Evolutionary conservation across 2,888 invertebrate genomes (phyloP), one percentile per base, ranked within the genome.

Genomic region (Acanthosepion esculentum): DNA sequence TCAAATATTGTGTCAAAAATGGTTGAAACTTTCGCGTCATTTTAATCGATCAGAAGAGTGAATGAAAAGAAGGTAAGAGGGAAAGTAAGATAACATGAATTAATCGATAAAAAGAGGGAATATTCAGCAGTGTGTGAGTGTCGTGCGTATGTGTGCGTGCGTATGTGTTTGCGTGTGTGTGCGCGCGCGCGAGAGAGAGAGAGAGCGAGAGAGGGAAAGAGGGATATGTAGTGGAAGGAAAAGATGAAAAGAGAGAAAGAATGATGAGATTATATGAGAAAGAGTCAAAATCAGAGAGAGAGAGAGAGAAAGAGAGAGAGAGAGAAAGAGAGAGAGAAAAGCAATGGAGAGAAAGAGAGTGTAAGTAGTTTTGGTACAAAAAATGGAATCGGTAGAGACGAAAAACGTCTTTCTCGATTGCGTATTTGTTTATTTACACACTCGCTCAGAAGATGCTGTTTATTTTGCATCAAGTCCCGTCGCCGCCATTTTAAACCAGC

Each of bases 371-470:
- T 23, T 23, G 26, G 64, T 20, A 59, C 23, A 59, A 20, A 59
- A 1, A n/a, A 7, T 29, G n/a, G 78, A 29, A n/a, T 29, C 29
- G n/a, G 8, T 8, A 10, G 10, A 26, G n/a, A n/a, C n/a, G n/a
- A 78, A 78, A 78, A 78, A 33, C 78, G 15, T 78, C 78, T 78
- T 78, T 78, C 78, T 78, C 10, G 12, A 78, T 78, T 78, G 33
- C 78, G 15, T 78, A 15, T 33, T n/a, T 33, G 78, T 78, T 78
- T 78, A 78, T 78, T 78, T 78, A n/a, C n/a, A 8, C 78, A 78
- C 78, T 78, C 78, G n/a, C n/a, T 78, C n/a, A n/a, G n/a, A 33
- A 78, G n/a, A 78, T 78, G n/a, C 78, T 78, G 78, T 78, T 78
- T 78, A 78, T 78, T 78, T 78, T 78, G 33, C n/a, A 78, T 78